phyloP scores from a whole-genome alignment of 2,797 vertebrate genomes.

The Carduelis carduelis region DNA sequence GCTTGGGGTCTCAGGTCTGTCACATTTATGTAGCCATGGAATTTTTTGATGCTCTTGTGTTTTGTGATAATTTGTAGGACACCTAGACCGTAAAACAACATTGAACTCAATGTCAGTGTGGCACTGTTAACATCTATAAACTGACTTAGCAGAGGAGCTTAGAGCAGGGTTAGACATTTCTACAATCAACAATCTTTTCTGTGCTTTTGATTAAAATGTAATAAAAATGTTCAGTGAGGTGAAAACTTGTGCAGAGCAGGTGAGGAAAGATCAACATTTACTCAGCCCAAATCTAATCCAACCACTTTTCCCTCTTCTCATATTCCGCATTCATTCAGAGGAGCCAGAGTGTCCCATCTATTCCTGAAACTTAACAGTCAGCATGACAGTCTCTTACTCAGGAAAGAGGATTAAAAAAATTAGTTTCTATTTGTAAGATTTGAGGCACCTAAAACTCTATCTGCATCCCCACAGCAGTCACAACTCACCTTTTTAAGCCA shows the following conservation, averaged over 20 bases:
- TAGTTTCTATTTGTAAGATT: background rate
- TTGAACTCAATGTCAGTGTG: background rate
- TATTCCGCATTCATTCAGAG: slow-evolving; percentile 61
- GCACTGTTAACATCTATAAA: background rate
- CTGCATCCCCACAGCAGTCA: background rate
- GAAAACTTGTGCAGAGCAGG: slow-evolving; percentile 71
- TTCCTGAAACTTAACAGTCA: slow-evolving; percentile 35
- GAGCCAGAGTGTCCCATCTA: background rate
- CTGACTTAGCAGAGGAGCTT: background rate
- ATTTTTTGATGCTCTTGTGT: background rate
- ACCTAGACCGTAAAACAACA: background rate
- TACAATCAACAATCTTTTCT: slow-evolving; percentile 68
- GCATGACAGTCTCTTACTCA: background rate
- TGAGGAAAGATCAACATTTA: slow-evolving; percentile 77
- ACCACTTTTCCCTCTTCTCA: slow-evolving; percentile 60
- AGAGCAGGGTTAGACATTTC: slow-evolving; percentile 40
- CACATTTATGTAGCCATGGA: background rate
- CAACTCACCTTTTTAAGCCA: slow-evolving; percentile 29
- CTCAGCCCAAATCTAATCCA: slow-evolving; percentile 60
- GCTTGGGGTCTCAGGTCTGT: background rate
- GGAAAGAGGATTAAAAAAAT: background rate
- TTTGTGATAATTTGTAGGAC: background rate
- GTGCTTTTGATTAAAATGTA: slow-evolving; percentile 81
- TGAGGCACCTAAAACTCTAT: slow-evolving; percentile 27
- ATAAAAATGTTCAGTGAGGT: slow-evolving; percentile 69